phyloP scores from a whole-genome alignment of 30 jellyfish, hydroid and myxozoan genomes.

The Turritopsis rubra region DNA sequence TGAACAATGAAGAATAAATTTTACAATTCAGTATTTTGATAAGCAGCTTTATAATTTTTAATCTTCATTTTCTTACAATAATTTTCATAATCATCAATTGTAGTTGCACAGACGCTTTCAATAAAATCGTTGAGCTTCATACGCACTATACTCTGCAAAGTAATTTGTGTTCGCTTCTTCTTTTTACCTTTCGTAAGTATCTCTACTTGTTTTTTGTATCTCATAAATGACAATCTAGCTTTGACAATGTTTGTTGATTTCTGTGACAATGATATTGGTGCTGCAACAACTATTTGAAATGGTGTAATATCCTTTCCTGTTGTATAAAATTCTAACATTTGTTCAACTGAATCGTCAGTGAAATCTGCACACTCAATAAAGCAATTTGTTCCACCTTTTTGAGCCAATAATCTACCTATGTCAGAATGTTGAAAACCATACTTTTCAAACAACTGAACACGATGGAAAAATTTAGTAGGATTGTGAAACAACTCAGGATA shows the following conservation, averaged over 20 bases:
- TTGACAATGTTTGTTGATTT: slow-evolving; percentile 6
- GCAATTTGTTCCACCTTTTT: slow-evolving; percentile 24
- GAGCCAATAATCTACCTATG: slow-evolving; percentile 18
- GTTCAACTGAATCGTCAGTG: background rate
- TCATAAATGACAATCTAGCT: slow-evolving; percentile 6
- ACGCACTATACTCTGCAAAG: slow-evolving; percentile 18
- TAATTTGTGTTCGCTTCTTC: background rate
- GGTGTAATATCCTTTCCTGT: slow-evolving; percentile 19
- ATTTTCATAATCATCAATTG: slow-evolving; percentile 1
- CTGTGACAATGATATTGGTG: slow-evolving; percentile 15
- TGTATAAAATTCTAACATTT: slow-evolving; percentile 3
- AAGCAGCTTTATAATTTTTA: slow-evolving; percentile 1
- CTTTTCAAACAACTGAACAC: slow-evolving; percentile 12
- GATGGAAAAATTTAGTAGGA: background rate
- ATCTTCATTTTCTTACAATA: slow-evolving; percentile 5
- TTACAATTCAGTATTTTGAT: background rate
- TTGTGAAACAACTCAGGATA: slow-evolving; percentile 18
- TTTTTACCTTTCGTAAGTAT: background rate
- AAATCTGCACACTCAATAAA: slow-evolving; percentile 26
- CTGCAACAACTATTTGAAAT: slow-evolving; percentile 24
- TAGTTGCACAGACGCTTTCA: slow-evolving; percentile 2
- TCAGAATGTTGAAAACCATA: slow-evolving; percentile 16
- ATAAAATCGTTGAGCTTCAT: slow-evolving; percentile 5
- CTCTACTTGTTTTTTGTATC: background rate
- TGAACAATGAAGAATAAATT: background rate